Base-by-base conservation (phyloP, 2,888 invertebrate genomes). In the Osmoderma eremita region DNA sequence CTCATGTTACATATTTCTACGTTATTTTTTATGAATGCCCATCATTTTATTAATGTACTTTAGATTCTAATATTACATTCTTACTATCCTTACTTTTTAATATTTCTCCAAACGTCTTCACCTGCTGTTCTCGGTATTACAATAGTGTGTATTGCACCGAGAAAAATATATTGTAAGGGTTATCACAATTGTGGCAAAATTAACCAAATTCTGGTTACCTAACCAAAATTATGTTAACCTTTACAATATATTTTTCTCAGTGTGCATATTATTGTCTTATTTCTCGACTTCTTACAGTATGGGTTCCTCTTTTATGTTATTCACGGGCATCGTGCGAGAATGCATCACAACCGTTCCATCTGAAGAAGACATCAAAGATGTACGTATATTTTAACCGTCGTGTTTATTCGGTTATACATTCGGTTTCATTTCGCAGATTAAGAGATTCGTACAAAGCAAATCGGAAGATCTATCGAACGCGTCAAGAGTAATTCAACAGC, bases 261-360 rank as follows among this genome's bases (percentile, higher is more conserved):
- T n/a, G n/a, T n/a, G n/a, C n/a, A n/a, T n/a, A n/a, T n/a, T n/a
- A 4, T 13, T 49, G 12, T 10, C 20, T 18, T 49, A 49, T 0
- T 61, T 65, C 72, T 56, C n/a, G n/a, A n/a, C n/a, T n/a, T n/a
- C n/a, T 83, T 85, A 38, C 81, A 93, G 93, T 76, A 86, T 92
- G 76, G 92, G 92, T n/a, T 87, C 90, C 0, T 86, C 90, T 0
- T 86, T 91, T 42, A 88, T 91, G 68, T 85, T 86, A 24, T 83
- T 94, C 50, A 90, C 90, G 73, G 86, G 87, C 20, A 88, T 95
- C 56, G 84, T 94, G 0, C 89, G 90, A 75, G 88, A 90, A 17
- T 88, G 91, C 0, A 92, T 93, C 0, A 86, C 87, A 71, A 86
- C 90, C 45, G 87, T 94, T 76, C 94, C 91, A 74, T 90, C 91